phyloP scores from a whole-genome alignment of 2,113 vertebrate genomes.

The Pleuronectes platessa region DNA sequence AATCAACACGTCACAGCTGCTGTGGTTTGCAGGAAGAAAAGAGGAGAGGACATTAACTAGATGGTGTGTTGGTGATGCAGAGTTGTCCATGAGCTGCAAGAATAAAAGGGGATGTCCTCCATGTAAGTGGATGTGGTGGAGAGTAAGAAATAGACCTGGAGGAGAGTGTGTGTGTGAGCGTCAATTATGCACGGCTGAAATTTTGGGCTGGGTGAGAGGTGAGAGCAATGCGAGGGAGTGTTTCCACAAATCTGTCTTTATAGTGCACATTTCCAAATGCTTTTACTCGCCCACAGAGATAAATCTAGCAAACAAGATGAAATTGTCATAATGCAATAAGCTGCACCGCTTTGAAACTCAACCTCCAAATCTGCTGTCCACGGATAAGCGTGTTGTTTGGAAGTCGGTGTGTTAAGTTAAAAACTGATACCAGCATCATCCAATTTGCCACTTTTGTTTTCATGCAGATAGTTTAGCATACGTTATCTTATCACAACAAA shows the following conservation, averaged over 20 bases:
- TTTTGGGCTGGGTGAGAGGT: slow-evolving; percentile 28
- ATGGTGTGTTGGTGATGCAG: background rate
- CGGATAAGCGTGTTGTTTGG: background rate
- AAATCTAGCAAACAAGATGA: background rate
- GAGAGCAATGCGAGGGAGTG: background rate
- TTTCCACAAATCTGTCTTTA: slow-evolving; percentile 32
- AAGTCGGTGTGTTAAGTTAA: background rate
- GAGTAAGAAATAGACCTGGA: background rate
- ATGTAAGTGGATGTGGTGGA: background rate
- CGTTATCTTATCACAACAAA: background rate
- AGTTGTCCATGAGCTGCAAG: background rate
- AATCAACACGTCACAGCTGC: slow-evolving; percentile 26
- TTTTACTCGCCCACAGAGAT: background rate
- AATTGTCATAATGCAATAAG: background rate
- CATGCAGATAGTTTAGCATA: background rate
- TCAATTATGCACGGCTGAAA: slow-evolving; percentile 45
- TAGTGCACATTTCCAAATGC: background rate
- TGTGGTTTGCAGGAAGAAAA: background rate
- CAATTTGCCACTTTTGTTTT: background rate
- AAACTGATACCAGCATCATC: background rate
- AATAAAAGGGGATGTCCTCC: background rate
- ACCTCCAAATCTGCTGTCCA: background rate
- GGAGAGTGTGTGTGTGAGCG: slow-evolving; percentile 2
- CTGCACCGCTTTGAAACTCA: background rate
- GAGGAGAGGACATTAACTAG: slow-evolving; percentile 11